Evolutionary conservation across 2,797 vertebrate species (phyloP), one percentile per base, ranked within the genome.

Genomic region (Gobionotothen gibberifrons): DNA sequence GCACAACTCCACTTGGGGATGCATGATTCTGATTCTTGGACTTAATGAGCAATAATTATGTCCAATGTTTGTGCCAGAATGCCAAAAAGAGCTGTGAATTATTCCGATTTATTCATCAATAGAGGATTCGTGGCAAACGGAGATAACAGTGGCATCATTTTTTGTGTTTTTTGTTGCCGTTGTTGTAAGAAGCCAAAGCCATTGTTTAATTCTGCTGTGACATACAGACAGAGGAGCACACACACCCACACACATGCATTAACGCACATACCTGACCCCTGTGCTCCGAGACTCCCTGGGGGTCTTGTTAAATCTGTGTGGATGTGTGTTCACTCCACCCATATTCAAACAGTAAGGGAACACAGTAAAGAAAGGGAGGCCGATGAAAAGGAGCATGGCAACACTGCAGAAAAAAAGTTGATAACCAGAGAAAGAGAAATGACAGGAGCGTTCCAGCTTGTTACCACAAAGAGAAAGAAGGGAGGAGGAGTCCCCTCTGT

Each of bases 281-380:
- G 62, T 87, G 84, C 83, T 88, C 87, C 1, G 32, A 78, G 64
- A 83, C 80, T 90, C 92, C 87, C 91, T 85, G 90, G 91, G 87
- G 91, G 81, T 87, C 90, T 87, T 91, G 89, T 91, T 92, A 92
- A 88, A 70, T 64, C 67, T 56, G 61, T 60, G 56, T 58, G 46
- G 69, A 65, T 67, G 73, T 62, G 73, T 71, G 55, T 57, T 26
- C 36, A 36, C 70, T 70, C 73, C 82, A 79, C 63, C 86, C 85
- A 73, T 79, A 77, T 83, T 80, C 76, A 88, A 82, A 87, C 72
- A 71, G 78, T 75, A 79, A 87, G 74, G 79, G 72, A 67, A 53
- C 65, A 43, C 32, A 70, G 70, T 78, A 78, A 65, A 76, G 68
- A 76, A 78, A 86, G 68, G 72, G 71, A 72, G 64, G 87, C 61